Evolutionary conservation across 1,140 invertebrate species (phyloP), one percentile per base, ranked within the genome.

Genomic region (Drosophila auraria): DNA sequence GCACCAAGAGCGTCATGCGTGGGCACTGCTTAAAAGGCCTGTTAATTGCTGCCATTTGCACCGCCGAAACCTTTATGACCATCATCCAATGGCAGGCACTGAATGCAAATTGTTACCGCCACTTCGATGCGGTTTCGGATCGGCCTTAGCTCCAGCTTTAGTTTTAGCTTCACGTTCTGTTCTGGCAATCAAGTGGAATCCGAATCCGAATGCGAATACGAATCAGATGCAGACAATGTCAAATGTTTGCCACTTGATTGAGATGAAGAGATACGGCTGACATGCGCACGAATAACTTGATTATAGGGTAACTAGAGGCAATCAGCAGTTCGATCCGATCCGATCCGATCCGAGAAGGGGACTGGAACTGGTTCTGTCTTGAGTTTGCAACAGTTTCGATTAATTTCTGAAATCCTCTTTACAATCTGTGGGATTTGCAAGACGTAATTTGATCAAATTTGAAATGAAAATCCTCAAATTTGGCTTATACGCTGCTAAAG

Each of bases 221-320:
- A 60, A 56, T 68, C 69, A 70, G 65, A 58, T 72, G 69, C 54
- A 47, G 50, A 58, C 69, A 72, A 58, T 72, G 69, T 71, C 53
- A 59, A 72, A 72, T 59, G 69, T 70, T 72, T 71, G 65, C 65
- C 69, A 72, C 69, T 68, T 72, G 60, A 76, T 82, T 81, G 51
- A 72, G 49, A 73, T 83, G 69, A n/a, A 72, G 69, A 70, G 69
- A 72, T 72, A 72, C 45, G 36, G n/a, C 51, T 74, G 80, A 68
- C 70, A 66, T 82, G 80, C 53, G 60, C 73, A 82, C 80, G 70
- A 82, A 82, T 82, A 64, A 82, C 80, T 82, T 72, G 73, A 60
- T 82, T 82, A 82, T 72, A 38, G 59, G 58, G 30, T 68, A 60
- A 73, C 68, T 42, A 54, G 42, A 69, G 63, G 63, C 69, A 72